Conservation (phyloP, 2,113 vertebrate genomes). For the Triplophysa tibetana region DNA sequence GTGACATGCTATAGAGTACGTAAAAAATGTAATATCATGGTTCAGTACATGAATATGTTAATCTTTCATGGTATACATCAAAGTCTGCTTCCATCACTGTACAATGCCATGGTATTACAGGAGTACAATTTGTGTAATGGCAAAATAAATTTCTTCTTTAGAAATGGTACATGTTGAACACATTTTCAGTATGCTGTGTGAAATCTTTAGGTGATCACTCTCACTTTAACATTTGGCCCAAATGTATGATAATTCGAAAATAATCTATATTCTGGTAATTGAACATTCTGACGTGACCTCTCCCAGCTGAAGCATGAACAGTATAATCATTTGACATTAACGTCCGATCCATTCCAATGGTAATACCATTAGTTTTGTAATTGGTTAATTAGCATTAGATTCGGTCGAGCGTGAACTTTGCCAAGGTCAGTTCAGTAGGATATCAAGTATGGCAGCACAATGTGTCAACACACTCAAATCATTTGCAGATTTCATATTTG, state of each 20-base stretch:
- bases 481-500: background rate
- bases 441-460: background rate
- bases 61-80: too few species aligned
- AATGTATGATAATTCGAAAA: slow-evolving; percentile 12
- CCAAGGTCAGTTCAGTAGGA: background rate
- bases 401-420: background rate
- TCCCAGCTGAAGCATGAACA: background rate
- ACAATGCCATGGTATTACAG: too few species aligned
- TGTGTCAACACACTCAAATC: background rate
- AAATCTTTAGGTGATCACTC: slow-evolving; percentile 10
- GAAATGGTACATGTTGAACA: background rate
- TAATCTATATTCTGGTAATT: background rate
- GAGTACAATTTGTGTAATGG: too few species aligned
- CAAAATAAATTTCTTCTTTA: background rate
- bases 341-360: background rate
- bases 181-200: background rate
- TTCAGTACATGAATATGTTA: too few species aligned
- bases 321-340: background rate
- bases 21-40: too few species aligned
- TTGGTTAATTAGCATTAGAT: background rate
- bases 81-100: too few species aligned
- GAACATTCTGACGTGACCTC: slow-evolving; percentile 1
- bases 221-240: background rate
- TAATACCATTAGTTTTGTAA: background rate
- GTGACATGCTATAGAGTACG: too few species aligned